These are phyloP conservation scores for Heteronetta atricapilla DNA, from an alignment of 2,113 vertebrate species.

Conservation along the genomic window DNA sequence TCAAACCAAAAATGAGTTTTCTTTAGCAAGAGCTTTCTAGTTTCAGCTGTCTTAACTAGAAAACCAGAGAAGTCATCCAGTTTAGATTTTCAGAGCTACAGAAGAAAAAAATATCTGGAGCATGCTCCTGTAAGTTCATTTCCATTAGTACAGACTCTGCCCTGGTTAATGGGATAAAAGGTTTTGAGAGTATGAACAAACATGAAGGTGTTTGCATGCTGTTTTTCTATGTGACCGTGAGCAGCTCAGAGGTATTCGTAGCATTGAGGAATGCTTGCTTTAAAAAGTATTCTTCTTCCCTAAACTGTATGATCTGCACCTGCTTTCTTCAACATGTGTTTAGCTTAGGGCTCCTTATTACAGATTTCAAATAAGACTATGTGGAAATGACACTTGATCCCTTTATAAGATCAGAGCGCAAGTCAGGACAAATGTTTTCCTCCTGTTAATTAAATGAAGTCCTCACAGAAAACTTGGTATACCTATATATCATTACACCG, in stretches of 20 bases:
- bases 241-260: not conserved
- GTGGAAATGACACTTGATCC: not conserved
- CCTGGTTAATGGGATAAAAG: not conserved
- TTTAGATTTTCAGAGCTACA: not conserved
- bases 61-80: not conserved
- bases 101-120: not conserved
- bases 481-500: not conserved
- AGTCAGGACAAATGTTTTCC: not conserved
- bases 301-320: not conserved
- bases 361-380: not conserved
- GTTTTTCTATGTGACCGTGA: not conserved
- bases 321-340: not conserved
- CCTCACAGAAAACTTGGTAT: not conserved
- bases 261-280: not conserved
- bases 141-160: not conserved
- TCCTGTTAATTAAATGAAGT: not conserved
- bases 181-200: not conserved
- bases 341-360: not conserved
- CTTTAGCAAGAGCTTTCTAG: not conserved
- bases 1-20: not conserved
- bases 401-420: not conserved
- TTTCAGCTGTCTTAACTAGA: not conserved
- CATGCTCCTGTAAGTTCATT: rapidly evolving
- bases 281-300: not conserved
- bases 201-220: not conserved